Base-by-base conservation (phyloP, 2,888 invertebrate genomes). In the Clitarchus hookeri region DNA sequence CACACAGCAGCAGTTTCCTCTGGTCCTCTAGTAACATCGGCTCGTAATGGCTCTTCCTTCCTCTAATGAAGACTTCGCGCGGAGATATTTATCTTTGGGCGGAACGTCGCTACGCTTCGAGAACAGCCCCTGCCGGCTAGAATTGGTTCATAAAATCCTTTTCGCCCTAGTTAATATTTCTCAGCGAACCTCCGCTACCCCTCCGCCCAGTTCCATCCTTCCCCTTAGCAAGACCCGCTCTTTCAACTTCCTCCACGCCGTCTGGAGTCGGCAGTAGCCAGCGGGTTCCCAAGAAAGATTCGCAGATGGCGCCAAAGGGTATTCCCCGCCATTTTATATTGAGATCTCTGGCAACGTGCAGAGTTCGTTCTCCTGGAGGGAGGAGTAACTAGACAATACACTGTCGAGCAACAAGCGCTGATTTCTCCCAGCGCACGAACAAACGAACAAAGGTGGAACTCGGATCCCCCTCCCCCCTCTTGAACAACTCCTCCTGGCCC, bases 131-230 rank as follows among this genome's bases (percentile, higher is more conserved):
- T 65, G 8, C 65, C 65, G 65, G n/a, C 23, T 65, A n/a, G 65
- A 65, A 65, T n/a, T 65, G 23, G n/a, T 65, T 65, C 65, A 65
- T 65, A n/a, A 65, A 65, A 65, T 65, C 65, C 65, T 65, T 65
- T 65, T 65, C 65, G 65, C n/a, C 65, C 65, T 65, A 65, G 65
- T 65, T 65, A 65, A 65, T 65, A 65, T 65, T 65, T 65, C 65
- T 65, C 65, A 3, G 0, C 65, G 65, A 65, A 65, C 65, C 8
- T 16, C 48, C 48, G 0, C 48, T 48, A 2, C 11, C 65, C 65
- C 65, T 1, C 65, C 36, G 2, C n/a, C 65, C 65, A 65, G 1
- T 53, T 53, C 3, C 19, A 65, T 12, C 23, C 8, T 23, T 23
- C 0, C 8, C n/a, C 65, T 36, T 23, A n/a, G 3, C 65, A 36